These are phyloP conservation scores for Paramisgurnus dabryanus DNA, from an alignment of 2,113 vertebrate genomes.

Conservation along the genomic window DNA sequence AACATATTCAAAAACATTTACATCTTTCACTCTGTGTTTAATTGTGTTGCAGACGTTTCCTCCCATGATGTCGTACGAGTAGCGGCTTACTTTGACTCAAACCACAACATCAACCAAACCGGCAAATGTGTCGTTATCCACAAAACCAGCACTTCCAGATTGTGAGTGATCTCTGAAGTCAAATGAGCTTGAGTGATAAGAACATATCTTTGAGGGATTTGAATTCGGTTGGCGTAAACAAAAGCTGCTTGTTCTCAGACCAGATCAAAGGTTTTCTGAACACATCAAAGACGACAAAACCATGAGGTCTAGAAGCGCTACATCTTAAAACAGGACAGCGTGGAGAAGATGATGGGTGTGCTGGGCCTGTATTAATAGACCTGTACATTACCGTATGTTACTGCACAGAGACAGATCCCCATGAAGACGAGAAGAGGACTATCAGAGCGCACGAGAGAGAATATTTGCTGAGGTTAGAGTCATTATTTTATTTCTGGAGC, in stretches of 20 bases:
- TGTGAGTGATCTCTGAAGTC: constrained; percentile 79
- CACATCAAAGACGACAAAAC: constrained; percentile 97
- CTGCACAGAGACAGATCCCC: constrained; percentile 77
- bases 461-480: constrained; percentile 94
- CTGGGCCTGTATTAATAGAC: too few species aligned
- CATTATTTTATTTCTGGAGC: background rate
- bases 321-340: constrained; percentile 98
- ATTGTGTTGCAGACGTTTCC: constrained; percentile 80
- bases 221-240: too few species aligned
- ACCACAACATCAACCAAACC: constrained; percentile 98
- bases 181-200: too few species aligned
- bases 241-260: constrained; percentile 69
- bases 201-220: too few species aligned
- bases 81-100: constrained; percentile 97
- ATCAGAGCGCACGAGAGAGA: constrained; percentile 90
- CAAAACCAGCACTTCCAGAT: constrained; percentile 98
- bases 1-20: too few species aligned
- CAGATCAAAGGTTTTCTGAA: constrained; percentile 98
- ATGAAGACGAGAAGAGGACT: constrained; percentile 98
- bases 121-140: constrained; percentile 97
- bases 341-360: too few species aligned
- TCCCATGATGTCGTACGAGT: constrained; percentile 98
- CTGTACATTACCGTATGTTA: too few species aligned
- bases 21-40: too few species aligned
- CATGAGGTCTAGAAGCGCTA: constrained; percentile 97